Base-by-base conservation (phyloP, 2,797 vertebrate species). In the Danio albolineatus region DNA sequence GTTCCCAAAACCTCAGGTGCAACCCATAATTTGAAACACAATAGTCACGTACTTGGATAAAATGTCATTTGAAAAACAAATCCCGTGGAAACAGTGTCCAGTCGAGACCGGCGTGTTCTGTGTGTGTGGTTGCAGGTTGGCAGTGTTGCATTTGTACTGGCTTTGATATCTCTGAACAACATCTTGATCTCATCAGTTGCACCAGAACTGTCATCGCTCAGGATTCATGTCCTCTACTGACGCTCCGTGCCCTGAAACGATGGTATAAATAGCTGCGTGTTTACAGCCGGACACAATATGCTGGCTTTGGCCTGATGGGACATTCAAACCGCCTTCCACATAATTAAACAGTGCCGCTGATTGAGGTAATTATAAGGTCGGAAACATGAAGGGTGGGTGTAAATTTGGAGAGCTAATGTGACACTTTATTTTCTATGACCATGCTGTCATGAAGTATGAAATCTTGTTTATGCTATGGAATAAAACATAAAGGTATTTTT, bases 121-220 rank as follows among this genome's bases (percentile, higher is more conserved):
- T 53, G 14, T 13, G 49, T 17, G 14, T 54, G 7, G 12, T 13
- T n/a, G 16, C 43, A 57, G 5, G 66, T 61, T 41, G 19, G 14
- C 12, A 7, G 36, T 53, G 10, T 10, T 71, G 36, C 16, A 59
- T 62, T 53, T 78, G n/a, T 28, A 41, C 10, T 17, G 3, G 5
- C 57, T 67, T 79, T 62, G 76, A 71, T 72, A 71, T 44, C 59
- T 46, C 21, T 48, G 67, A 61, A 73, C 65, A 38, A 62, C 38
- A 62, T 77, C 49, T 85, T 78, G 61, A 73, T 69, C 69, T 61
- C 70, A 61, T 74, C 83, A 38, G 61, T 66, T 67, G 51, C 46
- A 70, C 46, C 59, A 64, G 46, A 46, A 60, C 86, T 88, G 82
- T 85, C 86, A 76, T 79, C 87, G 39, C 65, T 70, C 61, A 17